A percentile compares a stretch with the other conserved stretches of the same genome.
Conservation (phyloP, 2,888 invertebrate species). For the Chaitophorus viminalis region DNA sequence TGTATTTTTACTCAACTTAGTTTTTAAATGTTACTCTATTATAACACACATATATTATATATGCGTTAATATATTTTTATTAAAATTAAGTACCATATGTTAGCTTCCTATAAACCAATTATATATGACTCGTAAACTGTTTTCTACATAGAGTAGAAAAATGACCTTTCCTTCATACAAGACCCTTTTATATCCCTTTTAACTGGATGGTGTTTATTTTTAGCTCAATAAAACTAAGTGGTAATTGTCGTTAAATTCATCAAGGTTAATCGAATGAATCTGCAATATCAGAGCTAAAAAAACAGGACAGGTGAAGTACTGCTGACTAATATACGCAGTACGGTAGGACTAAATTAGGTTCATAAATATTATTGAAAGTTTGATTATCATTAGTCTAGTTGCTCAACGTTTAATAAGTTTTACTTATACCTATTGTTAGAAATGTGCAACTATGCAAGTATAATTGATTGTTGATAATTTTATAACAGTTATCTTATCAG, state of each 20-base stretch:
- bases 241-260: slow-evolving; percentile 57
- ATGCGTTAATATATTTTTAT: slow-evolving; percentile 27
- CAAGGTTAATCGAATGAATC: slow-evolving; percentile 61
- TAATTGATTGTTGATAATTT: background rate
- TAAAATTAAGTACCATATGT: slow-evolving; percentile 47
- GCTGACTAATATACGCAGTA: slow-evolving; percentile 17
- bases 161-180: slow-evolving; percentile 55
- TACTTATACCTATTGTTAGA: background rate
- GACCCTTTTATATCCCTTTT: slow-evolving; percentile 56
- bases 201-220: slow-evolving; percentile 49
- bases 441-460: background rate
- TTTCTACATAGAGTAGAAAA: slow-evolving; percentile 37
- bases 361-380: background rate
- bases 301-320: slow-evolving; percentile 44
- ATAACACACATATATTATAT: too few relatives aligned
- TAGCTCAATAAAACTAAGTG: slow-evolving; percentile 54
- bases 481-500: background rate
- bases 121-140: slow-evolving; percentile 43
- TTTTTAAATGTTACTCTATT: slow-evolving; percentile 18
- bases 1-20: slow-evolving; percentile 28
- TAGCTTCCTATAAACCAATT: slow-evolving; percentile 42
- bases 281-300: slow-evolving; percentile 49
- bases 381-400: background rate
- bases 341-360: background rate
- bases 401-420: background rate